These are phyloP conservation scores for Stigmatopora argus DNA, from an alignment of 2,113 vertebrate species.

Conservation along the genomic window DNA sequence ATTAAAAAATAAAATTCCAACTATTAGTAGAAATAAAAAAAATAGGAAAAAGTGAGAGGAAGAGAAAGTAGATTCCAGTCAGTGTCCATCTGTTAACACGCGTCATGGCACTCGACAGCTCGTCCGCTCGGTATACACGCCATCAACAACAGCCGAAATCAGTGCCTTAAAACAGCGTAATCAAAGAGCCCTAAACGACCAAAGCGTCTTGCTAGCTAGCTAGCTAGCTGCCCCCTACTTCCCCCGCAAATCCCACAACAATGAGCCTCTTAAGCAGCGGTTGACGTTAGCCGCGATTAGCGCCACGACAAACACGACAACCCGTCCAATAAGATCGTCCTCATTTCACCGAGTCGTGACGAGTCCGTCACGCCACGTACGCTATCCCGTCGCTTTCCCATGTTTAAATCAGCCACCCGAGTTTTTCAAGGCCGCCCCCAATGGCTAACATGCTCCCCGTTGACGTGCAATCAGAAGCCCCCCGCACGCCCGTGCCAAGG, in stretches of 20 bases:
- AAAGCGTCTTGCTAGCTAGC: conserved; percentile 32
- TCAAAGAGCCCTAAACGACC: background rate
- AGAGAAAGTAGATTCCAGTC: conserved; percentile 15
- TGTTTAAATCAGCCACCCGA: conserved; percentile 51
- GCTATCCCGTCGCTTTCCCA: conserved; percentile 47
- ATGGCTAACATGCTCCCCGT: conserved; percentile 40
- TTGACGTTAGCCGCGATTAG: conserved; percentile 11
- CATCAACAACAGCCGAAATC: conserved; percentile 35
- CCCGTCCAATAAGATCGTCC: conserved; percentile 39
- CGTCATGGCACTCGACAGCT: conserved; percentile 50
- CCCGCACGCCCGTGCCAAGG: conserved; percentile 36
- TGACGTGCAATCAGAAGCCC: conserved; percentile 58
- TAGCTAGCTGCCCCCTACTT: too few species aligned
- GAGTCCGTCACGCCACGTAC: conserved; percentile 40
- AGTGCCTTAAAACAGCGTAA: conserved; percentile 1
- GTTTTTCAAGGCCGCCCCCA: conserved; percentile 28
- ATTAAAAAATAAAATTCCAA: too few species aligned
- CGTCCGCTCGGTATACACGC: conserved; percentile 33
- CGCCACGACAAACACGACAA: conserved; percentile 48
- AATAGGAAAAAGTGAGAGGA: conserved; percentile 19
- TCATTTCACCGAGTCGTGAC: conserved; percentile 34
- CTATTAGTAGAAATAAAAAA: too few species aligned
- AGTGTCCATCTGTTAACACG: conserved; percentile 59
- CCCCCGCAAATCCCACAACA: conserved; percentile 37
- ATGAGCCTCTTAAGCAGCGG: background rate